Base-by-base conservation (phyloP, 2,888 invertebrate genomes). In the Stegophylla sp. region DNA sequence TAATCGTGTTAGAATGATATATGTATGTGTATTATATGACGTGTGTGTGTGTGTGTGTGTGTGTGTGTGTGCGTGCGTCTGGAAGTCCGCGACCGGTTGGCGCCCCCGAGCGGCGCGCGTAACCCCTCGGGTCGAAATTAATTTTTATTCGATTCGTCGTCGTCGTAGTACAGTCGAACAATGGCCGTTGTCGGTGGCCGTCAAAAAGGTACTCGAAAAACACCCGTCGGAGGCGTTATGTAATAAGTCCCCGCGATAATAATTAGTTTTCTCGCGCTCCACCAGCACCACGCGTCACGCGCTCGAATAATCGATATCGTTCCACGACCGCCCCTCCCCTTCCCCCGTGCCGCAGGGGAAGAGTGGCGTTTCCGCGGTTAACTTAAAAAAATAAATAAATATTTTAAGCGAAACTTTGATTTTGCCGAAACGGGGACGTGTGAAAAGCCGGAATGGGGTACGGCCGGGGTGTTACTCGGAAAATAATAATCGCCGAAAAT, bases 101-200 rank as follows among this genome's bases (percentile, higher is more conserved):
- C 79, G 79, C 79, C 75, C 79, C 75, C 75, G 64, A 53, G 3
- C 66, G n/a, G n/a, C n/a, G n/a, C n/a, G n/a, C n/a, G n/a, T 53
- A 41, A 41, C 41, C 64, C 66, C 64, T 64, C 64, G 41, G 9
- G n/a, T n/a, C 7, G 43, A 66, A 76, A 76, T 76, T 76, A 76
- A 75, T 75, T 76, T 76, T 56, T 76, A 66, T 43, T 53, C 75
- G 41, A 51, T n/a, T 3, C 10, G 15, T 23, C 20, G 28, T 61
- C 43, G 73, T 23, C 20, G 28, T 61, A 23, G 73, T 63, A 69
- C 45, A 69, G 48, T 67, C 23, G 5, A 43, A 10, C 66, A 64
- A 17, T 26, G 66, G 64, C 41, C 64, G n/a, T 43, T n/a, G n/a
- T n/a, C n/a, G 75, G 23, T 26, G 66, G 64, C 41, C 64, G n/a